Evolutionary conservation across 2,113 vertebrate genomes (phyloP).

Genomic region (Rhinichthys klamathensis): DNA sequence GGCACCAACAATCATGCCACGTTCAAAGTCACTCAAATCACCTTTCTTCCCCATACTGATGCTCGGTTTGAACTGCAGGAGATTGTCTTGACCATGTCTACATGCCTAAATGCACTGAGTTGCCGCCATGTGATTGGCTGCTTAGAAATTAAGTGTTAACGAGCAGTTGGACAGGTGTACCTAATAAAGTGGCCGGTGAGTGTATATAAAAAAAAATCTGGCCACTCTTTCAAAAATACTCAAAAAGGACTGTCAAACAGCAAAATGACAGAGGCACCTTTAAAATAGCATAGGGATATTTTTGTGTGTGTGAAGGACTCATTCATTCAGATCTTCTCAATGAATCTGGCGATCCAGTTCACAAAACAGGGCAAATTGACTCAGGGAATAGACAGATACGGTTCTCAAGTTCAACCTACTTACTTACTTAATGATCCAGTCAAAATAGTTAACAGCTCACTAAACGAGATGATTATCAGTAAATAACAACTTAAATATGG

Average conservation of each 20-base stretch:
- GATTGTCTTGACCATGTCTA: too few species aligned
- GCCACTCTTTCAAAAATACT: not conserved
- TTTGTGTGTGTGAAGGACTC: not conserved
- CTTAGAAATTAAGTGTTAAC: too few species aligned
- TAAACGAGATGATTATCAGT: not conserved
- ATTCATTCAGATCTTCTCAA: not conserved
- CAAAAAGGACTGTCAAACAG: not conserved
- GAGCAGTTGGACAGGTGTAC: too few species aligned
- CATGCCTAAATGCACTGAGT: too few species aligned
- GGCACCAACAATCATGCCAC: too few species aligned
- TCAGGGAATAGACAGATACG: not conserved
- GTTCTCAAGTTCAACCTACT: not conserved
- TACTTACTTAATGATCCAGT: not conserved
- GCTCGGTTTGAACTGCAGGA: too few species aligned
- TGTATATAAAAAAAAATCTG: not conserved
- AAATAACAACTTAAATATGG: not conserved
- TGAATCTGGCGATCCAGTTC: not conserved
- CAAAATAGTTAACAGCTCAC: not conserved
- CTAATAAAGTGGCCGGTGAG: too few species aligned
- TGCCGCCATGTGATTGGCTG: too few species aligned
- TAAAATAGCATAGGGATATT: not conserved
- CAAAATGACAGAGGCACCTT: not conserved
- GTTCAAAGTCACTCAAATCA: too few species aligned
- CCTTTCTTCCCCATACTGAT: too few species aligned
- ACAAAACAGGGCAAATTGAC: not conserved